Evolutionary conservation across 2,797 vertebrate genomes (phyloP).

Genomic region (Vultur gryphus): DNA sequence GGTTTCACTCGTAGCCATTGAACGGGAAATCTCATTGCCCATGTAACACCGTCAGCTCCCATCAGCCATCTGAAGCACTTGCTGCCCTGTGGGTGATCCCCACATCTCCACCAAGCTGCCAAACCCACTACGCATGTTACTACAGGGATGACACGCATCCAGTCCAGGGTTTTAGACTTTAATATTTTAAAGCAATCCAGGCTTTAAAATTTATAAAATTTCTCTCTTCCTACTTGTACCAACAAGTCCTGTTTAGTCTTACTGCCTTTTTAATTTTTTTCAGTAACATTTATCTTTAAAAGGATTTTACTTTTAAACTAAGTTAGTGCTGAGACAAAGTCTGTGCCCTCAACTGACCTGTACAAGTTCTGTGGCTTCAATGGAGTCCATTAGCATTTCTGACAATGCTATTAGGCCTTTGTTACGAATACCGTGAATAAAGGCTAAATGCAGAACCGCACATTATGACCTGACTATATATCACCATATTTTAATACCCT

Average conservation of each 20-base stretch:
- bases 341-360: neutral
- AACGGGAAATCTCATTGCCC: neutral
- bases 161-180: neutral
- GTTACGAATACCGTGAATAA: neutral
- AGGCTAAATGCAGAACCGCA: neutral
- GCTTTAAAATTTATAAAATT: neutral
- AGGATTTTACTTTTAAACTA: neutral
- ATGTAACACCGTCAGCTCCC: neutral
- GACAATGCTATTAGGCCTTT: neutral
- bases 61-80: neutral
- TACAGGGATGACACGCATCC: neutral
- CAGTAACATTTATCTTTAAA: neutral
- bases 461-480: neutral
- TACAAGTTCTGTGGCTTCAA: neutral
- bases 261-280: neutral
- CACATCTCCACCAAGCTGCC: neutral
- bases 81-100: neutral
- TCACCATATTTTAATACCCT: neutral
- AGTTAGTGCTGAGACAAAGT: neutral
- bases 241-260: neutral
- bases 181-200: neutral
- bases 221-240: neutral
- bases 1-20: rapidly evolving
- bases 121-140: neutral
- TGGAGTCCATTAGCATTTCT: neutral